Conservation (phyloP, 1,140 invertebrate species). For the Muscidifurax raptorellus region DNA sequence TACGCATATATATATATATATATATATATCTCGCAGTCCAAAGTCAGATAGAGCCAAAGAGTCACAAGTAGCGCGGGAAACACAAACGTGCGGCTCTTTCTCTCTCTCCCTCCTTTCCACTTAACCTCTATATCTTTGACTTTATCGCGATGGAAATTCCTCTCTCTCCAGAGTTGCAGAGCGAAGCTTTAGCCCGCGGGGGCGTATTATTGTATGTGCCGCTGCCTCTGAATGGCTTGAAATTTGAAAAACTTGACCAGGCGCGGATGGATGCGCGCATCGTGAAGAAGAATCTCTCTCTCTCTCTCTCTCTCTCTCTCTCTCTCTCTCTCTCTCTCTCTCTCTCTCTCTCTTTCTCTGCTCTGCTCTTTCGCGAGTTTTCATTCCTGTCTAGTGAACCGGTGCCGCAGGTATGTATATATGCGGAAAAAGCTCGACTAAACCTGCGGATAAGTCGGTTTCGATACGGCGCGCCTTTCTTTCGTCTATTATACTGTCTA, state of each 20-base stretch:
- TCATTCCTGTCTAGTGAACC: background rate
- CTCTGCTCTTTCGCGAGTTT: background rate
- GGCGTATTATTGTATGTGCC: background rate
- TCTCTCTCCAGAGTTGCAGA: background rate
- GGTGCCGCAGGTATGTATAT: too few relatives aligned
- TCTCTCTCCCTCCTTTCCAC: background rate
- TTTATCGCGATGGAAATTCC: constrained; percentile 20
- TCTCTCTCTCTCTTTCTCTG: too few relatives aligned
- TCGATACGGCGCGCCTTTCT: background rate
- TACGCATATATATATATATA: background rate
- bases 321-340: too few relatives aligned
- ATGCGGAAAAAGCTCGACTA: too few relatives aligned
- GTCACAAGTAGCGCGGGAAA: background rate
- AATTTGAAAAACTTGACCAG: constrained; percentile 17
- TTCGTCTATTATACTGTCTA: too few relatives aligned
- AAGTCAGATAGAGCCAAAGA: background rate
- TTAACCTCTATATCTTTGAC: constrained; percentile 15
- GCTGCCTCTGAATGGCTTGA: constrained; percentile 8
- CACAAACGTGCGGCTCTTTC: background rate
- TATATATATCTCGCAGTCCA: too few relatives aligned
- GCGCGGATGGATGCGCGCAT: background rate
- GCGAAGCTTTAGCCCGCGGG: background rate
- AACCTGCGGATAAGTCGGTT: too few relatives aligned
- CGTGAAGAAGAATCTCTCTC: too few relatives aligned
- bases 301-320: too few relatives aligned